A percentile compares a stretch with the other conserved stretches of the same genome.
Conservation (phyloP, 2,113 vertebrate species). For the Rhegmatorhina hoffmannsi region DNA sequence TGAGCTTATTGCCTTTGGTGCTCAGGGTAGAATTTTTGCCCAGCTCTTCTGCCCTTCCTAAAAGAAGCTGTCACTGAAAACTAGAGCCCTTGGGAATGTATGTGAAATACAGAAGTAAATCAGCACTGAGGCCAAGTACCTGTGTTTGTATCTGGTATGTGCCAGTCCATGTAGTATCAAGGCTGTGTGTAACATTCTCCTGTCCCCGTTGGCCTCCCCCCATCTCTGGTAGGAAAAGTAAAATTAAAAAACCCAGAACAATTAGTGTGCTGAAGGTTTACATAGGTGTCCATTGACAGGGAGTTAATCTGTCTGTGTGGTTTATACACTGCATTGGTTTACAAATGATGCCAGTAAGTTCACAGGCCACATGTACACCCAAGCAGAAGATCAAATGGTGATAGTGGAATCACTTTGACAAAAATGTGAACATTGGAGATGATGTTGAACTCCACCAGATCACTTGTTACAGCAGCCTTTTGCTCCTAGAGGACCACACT, state of each 20-base stretch:
- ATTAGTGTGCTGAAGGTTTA: neutral
- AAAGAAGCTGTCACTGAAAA: neutral
- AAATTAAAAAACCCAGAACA: neutral
- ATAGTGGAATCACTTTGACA: neutral
- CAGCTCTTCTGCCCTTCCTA: neutral
- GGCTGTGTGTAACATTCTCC: neutral
- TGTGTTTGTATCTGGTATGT: neutral
- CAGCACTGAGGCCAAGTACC: neutral
- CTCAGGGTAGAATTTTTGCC: neutral
- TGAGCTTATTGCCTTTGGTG: neutral
- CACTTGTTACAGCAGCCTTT: neutral
- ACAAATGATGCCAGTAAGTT: neutral
- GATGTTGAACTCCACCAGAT: neutral
- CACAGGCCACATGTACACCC: neutral
- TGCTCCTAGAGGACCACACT: neutral
- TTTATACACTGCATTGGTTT: neutral
- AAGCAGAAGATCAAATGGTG: neutral
- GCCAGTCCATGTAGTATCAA: neutral
- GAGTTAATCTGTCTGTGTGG: neutral
- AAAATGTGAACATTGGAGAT: neutral
- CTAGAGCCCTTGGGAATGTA: neutral
- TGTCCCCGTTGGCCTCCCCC: neutral
- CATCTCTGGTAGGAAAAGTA: neutral
- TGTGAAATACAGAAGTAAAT: neutral
- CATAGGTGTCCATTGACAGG: neutral